phyloP scores from a whole-genome alignment of 1,140 invertebrate genomes.

The Eurytemora carolleeae region DNA sequence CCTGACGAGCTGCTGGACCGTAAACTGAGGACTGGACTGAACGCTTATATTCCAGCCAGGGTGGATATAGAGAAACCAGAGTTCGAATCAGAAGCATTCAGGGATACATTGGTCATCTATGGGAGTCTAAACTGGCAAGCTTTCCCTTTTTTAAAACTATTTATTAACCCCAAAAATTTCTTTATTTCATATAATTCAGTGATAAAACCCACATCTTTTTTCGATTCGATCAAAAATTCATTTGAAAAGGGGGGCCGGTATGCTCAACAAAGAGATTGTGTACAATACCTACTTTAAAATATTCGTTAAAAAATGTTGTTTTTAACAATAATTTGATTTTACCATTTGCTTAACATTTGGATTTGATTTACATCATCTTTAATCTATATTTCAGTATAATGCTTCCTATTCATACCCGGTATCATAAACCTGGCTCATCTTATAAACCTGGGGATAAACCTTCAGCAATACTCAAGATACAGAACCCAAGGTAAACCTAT shows the following conservation, averaged over 20 bases:
- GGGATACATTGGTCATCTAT: background rate
- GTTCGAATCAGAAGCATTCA: constrained; percentile 9
- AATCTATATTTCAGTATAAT: background rate
- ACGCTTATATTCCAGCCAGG: background rate
- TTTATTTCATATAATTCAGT: background rate
- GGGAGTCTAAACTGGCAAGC: no score
- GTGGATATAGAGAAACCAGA: constrained; percentile 7
- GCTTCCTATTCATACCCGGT: constrained; percentile 6
- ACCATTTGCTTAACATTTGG: no score
- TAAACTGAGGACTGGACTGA: background rate
- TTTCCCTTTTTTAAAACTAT: no score
- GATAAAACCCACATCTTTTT: background rate
- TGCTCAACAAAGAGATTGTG: no score
- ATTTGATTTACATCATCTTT: no score
- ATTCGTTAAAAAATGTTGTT: no score
- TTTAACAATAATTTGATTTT: no score
- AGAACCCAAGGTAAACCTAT: constrained; percentile 2
- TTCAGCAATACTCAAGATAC: constrained; percentile 7
- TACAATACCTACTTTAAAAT: no score
- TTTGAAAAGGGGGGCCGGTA: no score
- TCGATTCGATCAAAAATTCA: no score
- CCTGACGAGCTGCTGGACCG: background rate
- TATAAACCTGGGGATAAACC: background rate
- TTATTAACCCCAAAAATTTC: background rate
- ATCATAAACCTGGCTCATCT: background rate